Base-by-base conservation (phyloP, 2,113 vertebrate genomes). In the Solenodon paradoxus region DNA sequence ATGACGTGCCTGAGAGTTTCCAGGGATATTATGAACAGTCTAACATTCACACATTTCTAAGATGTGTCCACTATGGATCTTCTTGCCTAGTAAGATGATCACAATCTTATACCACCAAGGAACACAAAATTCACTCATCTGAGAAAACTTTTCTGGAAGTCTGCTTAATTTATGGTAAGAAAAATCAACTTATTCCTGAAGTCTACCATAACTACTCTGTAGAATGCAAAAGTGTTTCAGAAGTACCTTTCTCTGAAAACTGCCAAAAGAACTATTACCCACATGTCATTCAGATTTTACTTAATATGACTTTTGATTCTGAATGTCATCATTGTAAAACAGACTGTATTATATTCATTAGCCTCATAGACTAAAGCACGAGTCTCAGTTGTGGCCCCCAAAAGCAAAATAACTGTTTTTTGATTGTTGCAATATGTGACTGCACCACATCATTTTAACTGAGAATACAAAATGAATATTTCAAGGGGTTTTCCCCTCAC, bases 211-310 rank as follows among this genome's bases (percentile, higher is more conserved):
- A 30, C 71, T 69, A 22, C 35, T 30, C 3, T 38, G 6, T 4
- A 42, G 47, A 72, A 82, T n/a, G 3, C 35, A 51, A 8, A 0
- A 0, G 3, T 72, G 38, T 38, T 83, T 84, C 35, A 51, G 17
- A 16, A 53, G 59, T 95, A 78, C 7, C 32, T 51, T 81, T 90
- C 19, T 30, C 8, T 69, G 24, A 74, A 79, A 81, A 47, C n/a
- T 74, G 20, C 55, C 47, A 13, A 40, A 86, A 95, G 28, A 20
- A 24, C 68, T 61, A 55, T 64, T 35, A 82, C 49, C 28, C 42
- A 2, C 3, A 59, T 13, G 22, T 59, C 57, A 59, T 24, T 80
- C 83, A n/a, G 3, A 82, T 75, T 83, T 96, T 83, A 74, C 38
- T 55, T 82, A 9, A 40, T 28, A 30, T 2, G 38, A 26, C n/a